Conservation (phyloP, 2,888 invertebrate species). For the Apodemia hepburni region DNA sequence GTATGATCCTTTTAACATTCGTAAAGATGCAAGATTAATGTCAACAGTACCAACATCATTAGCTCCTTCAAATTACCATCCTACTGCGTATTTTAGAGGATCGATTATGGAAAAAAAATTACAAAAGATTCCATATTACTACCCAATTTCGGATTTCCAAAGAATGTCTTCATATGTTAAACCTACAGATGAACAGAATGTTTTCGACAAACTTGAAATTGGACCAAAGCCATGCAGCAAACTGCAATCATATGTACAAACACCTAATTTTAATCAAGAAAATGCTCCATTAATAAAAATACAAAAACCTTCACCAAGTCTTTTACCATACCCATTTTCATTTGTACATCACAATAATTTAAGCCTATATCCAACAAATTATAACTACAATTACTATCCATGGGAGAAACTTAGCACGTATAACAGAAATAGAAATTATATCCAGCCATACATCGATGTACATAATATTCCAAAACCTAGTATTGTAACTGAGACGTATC, state of each 20-base stretch:
- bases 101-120: constrained; percentile 39
- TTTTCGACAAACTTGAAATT: constrained; percentile 27
- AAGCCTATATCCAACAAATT: constrained; percentile 34
- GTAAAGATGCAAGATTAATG: constrained; percentile 38
- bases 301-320: neutral
- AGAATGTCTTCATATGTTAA: constrained; percentile 45
- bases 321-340: constrained; percentile 51
- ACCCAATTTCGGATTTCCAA: constrained; percentile 50
- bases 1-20: constrained; percentile 45
- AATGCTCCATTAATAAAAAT: neutral
- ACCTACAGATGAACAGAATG: constrained; percentile 22
- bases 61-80: constrained; percentile 26
- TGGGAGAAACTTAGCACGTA: constrained; percentile 40
- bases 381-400: constrained; percentile 37
- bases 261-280: neutral
- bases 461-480: constrained; percentile 30
- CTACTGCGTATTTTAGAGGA: constrained; percentile 39
- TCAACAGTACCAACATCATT: constrained; percentile 31
- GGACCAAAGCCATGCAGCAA: constrained; percentile 27
- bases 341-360: constrained; percentile 44
- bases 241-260: constrained; percentile 25
- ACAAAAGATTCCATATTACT: constrained; percentile 50
- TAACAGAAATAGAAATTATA: constrained; percentile 35
- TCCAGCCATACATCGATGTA: constrained; percentile 31
- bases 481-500: constrained; percentile 23